Evolutionary conservation across 2,113 vertebrate species (phyloP).

Genomic region (Chrysochloris asiatica): DNA sequence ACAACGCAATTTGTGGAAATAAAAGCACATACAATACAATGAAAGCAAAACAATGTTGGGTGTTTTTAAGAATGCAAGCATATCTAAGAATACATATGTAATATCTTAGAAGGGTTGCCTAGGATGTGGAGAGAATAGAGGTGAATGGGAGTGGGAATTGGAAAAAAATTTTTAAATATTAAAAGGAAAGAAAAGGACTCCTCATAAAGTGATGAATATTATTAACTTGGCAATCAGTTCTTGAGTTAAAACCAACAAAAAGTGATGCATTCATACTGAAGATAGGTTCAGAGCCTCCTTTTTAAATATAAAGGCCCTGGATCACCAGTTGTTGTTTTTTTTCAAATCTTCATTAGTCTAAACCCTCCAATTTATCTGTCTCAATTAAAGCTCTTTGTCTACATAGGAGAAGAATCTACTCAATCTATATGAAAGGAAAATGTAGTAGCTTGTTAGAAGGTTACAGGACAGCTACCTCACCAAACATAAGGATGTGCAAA

Average conservation of each 20-base stretch:
- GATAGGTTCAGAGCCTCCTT: not conserved
- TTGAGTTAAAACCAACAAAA: constrained; percentile 10
- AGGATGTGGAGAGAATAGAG: not conserved
- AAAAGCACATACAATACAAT: not conserved
- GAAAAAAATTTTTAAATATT: not conserved
- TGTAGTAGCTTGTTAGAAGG: not conserved
- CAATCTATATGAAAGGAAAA: not conserved
- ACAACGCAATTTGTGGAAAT: too few species aligned
- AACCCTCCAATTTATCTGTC: not conserved
- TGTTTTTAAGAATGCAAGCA: not conserved
- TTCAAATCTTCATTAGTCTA: not conserved
- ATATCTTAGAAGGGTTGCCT: not conserved
- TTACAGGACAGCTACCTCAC: not conserved
- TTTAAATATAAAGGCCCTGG: not conserved
- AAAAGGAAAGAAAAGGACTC: not conserved
- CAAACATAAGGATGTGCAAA: not conserved
- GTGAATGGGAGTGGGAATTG: not conserved
- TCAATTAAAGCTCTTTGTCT: not conserved
- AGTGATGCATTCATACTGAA: not conserved
- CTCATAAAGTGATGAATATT: not conserved
- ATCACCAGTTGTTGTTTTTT: not conserved
- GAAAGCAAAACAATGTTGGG: not conserved
- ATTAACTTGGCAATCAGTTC: not conserved
- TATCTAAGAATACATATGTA: not conserved
- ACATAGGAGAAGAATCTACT: not conserved